These are phyloP conservation scores for Bos taurus DNA, from an alignment of 2,113 vertebrate species.

Conservation along the genomic window ARS-UCD2.0 NC_037333.1:69154001-69154500, in stretches of 20 bases:
- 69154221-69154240: slow-evolving; percentile 35
- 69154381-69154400: neutral
- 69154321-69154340: neutral
- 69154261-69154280: slow-evolving; percentile 9
- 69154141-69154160: neutral
- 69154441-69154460: neutral
- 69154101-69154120: neutral
- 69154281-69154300: slow-evolving; percentile 8
- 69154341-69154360: slow-evolving; percentile 11
- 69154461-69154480: neutral
- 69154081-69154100: neutral
- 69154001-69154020: neutral
- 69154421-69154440: neutral
- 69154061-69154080: neutral
- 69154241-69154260: neutral
- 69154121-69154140: neutral
- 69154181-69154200: neutral
- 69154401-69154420: neutral
- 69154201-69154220: slow-evolving; percentile 58
- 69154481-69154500: neutral
- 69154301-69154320: slow-evolving; percentile 2
- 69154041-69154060: neutral
- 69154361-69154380: neutral
- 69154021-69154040: neutral
- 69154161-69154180: slow-evolving; percentile 28